Conservation (phyloP, 2,888 invertebrate species). For the Apodemia zela region DNA sequence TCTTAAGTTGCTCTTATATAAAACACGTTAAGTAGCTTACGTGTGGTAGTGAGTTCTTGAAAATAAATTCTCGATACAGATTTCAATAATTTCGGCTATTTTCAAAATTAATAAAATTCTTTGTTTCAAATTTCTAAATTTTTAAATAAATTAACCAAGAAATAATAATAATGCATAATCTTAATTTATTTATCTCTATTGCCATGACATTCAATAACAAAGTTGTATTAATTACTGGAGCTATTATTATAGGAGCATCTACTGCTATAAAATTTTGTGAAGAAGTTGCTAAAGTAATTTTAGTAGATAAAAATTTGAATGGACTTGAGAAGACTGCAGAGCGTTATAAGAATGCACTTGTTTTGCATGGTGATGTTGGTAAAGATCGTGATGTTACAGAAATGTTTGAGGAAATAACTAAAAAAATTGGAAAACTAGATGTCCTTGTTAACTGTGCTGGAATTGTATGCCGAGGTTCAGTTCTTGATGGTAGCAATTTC, state of each 20-base stretch:
- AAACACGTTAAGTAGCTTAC: too few relatives aligned
- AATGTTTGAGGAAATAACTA: not conserved
- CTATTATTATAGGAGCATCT: constrained; percentile 1
- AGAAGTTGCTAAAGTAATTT: not conserved
- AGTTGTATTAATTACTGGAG: not conserved
- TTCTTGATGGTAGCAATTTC: not conserved
- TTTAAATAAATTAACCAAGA: too few relatives aligned
- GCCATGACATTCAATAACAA: not conserved
- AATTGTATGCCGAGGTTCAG: not conserved
- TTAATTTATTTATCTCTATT: too few relatives aligned
- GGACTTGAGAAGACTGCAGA: not conserved
- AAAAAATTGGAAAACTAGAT: not conserved
- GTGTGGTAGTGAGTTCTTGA: too few relatives aligned
- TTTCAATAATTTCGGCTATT: too few relatives aligned
- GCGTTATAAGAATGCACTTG: not conserved
- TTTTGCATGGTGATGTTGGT: not conserved
- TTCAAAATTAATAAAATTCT: too few relatives aligned
- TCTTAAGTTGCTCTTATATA: too few relatives aligned
- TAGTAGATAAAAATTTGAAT: not conserved
- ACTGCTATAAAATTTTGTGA: not conserved
- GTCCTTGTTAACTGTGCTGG: not conserved
- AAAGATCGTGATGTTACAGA: not conserved
- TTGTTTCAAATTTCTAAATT: too few relatives aligned
- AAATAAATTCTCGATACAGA: too few relatives aligned
- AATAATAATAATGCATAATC: too few relatives aligned